Base-by-base conservation (phyloP, 92 coral and sea anemone genomes). In the Epizoanthus fatuus region DNA sequence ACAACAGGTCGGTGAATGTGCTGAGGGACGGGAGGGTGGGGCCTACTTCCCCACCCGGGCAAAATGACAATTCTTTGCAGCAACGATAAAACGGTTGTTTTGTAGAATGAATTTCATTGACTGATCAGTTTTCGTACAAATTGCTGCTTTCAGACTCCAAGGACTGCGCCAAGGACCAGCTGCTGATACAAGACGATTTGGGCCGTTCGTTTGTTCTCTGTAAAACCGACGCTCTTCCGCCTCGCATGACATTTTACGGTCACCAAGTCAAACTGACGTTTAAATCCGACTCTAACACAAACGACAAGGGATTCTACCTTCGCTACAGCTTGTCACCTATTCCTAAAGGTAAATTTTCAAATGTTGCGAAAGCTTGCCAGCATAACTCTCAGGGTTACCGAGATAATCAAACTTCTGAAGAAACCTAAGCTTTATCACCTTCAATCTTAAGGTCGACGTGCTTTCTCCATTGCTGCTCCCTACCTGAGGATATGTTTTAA, bases 1-100 rank as follows among this genome's bases (percentile, higher is more conserved):
- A 68, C 95, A 93, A 76, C 98, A 95, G 75, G 98, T 93, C 55
- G 37, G 87, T 20, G 1, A 29, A 29, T 29, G 35, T 29, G 0
- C 35, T 29, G 35, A 29, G 35, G 35, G 35, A 29, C 35, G 35
- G 35, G 35, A 1, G 35, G 35, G 35, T 29, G 35, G 35, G 35
- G 35, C 35, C 35, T 29, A 1, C 35, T 29, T 29, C 35, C 35
- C 35, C 35, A 29, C 35, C 35, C 35, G 35, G 35, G 1, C 1
- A 29, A 29, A 29, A 29, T 29, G 35, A 29, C 35, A 29, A 29
- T 29, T 29, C 0, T 29, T 29, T 29, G 35, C 1, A 29, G 35
- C 1, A 29, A 29, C 47, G 53, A 47, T 47, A 47, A 47, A 47
- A 7, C 10, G 52, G 9, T 49, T 49, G 53, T 49, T 29, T 29